These are phyloP conservation scores for Cervus canadensis DNA, from an alignment of 2,113 vertebrate species.

Conservation along the genomic window DNA sequence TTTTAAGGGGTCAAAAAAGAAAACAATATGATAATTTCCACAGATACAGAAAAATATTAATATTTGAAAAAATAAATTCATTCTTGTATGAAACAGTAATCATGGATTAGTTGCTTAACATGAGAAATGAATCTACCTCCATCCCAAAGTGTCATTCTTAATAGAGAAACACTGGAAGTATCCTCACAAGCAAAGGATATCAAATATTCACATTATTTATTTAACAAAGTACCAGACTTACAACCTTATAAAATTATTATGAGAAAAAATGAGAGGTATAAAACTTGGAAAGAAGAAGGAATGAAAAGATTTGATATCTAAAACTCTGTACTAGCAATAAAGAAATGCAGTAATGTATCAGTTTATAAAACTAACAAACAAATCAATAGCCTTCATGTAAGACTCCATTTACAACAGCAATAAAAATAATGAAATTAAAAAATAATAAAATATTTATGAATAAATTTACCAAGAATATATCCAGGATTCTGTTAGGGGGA, in stretches of 20 bases:
- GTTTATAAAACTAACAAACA: constrained; percentile 6
- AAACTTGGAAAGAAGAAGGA: constrained; percentile 4
- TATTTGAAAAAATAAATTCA: background rate
- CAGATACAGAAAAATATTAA: background rate
- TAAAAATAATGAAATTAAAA: constrained; percentile 40
- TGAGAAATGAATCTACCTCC: background rate
- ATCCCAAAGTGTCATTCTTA: background rate
- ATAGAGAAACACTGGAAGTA: background rate
- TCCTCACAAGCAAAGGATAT: background rate
- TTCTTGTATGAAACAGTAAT: background rate
- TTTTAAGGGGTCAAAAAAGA: background rate
- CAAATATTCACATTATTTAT: background rate
- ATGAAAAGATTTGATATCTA: constrained; percentile 10
- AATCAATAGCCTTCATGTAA: constrained; percentile 21
- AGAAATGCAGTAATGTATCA: constrained; percentile 1
- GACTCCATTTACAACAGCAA: constrained; percentile 14
- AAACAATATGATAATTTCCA: background rate
- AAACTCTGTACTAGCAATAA: background rate
- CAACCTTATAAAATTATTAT: background rate
- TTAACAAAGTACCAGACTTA: background rate
- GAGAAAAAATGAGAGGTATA: background rate
- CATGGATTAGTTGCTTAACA: background rate
- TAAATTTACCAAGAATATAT: constrained; percentile 45
- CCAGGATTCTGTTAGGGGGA: background rate
- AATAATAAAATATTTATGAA: constrained; percentile 16